Percentiles rank a stretch among this genome's conserved stretches.
Conservation (phyloP, 2,888 invertebrate genomes). For the Netelia inedita region DNA sequence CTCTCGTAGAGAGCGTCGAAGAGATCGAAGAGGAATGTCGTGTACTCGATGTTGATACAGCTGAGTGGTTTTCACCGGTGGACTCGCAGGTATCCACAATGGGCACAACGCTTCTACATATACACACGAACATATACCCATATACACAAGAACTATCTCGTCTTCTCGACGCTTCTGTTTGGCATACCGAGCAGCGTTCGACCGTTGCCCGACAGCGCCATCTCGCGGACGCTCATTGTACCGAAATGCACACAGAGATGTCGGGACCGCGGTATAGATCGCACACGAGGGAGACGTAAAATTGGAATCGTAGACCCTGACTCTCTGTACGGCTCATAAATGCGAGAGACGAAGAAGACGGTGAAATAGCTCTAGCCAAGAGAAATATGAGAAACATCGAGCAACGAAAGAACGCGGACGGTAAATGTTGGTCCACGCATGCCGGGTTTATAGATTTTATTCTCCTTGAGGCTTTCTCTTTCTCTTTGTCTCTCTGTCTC, state of each 20-base stretch:
- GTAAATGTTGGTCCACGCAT: conserved; percentile 52
- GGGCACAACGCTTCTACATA: conserved; percentile 72
- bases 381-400: conserved; percentile 28
- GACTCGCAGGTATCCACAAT: conserved; percentile 76
- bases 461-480: not conserved
- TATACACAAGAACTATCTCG: conserved; percentile 40
- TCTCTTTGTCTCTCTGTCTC: conserved; percentile 16
- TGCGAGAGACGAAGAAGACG: conserved; percentile 20
- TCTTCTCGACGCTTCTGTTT: conserved; percentile 83
- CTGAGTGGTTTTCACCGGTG: conserved; percentile 83
- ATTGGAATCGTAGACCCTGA: not conserved
- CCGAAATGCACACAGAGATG: conserved; percentile 21
- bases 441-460: conserved; percentile 48
- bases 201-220: not conserved
- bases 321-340: not conserved
- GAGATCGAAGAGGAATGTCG: conserved; percentile 84
- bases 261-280: not conserved
- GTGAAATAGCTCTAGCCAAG: conserved; percentile 20
- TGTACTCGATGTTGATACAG: conserved; percentile 85
- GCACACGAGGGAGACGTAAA: conserved; percentile 6
- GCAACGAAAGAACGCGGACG: conserved; percentile 3
- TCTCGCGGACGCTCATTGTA: conserved; percentile 5
- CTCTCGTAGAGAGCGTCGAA: conserved; percentile 61
- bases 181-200: conserved; percentile 77
- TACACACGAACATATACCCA: not conserved